phyloP scores from a whole-genome alignment of 2,888 invertebrate species.

The Apamea monoglypha region DNA sequence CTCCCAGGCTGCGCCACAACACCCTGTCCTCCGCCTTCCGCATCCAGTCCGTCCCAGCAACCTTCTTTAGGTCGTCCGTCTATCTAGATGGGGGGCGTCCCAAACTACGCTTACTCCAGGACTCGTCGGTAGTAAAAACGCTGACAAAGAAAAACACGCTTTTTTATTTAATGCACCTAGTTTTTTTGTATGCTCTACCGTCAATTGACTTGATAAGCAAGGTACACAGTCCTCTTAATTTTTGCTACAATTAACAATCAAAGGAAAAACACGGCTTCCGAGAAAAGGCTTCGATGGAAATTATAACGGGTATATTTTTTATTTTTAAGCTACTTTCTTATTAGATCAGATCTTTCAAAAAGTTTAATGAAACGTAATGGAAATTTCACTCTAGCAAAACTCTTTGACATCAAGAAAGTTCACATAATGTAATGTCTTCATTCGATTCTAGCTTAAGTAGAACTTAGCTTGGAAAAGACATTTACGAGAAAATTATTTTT shows the following conservation, averaged over 20 bases:
- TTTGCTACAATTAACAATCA: background rate
- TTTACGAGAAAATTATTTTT: background rate
- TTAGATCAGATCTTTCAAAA: background rate
- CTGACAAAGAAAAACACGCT: no score
- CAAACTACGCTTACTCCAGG: no score
- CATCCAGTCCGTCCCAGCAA: no score
- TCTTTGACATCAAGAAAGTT: background rate
- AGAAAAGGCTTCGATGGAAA: background rate
- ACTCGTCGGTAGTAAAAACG: no score
- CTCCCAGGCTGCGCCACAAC: no score
- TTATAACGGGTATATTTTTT: no score
- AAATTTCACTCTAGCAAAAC: background rate
- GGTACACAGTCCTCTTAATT: background rate
- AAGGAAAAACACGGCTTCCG: background rate
- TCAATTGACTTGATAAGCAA: background rate
- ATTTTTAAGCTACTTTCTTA: background rate
- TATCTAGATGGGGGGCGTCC: no score
- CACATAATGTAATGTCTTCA: background rate
- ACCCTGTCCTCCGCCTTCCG: no score
- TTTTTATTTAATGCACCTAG: no score
- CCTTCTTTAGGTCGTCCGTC: no score
- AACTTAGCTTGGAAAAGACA: background rate
- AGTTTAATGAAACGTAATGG: background rate
- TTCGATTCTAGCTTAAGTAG: background rate
- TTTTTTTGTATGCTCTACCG: background rate